Base-by-base conservation (phyloP, 2,113 vertebrate species). In the Heterotis niloticus region DNA sequence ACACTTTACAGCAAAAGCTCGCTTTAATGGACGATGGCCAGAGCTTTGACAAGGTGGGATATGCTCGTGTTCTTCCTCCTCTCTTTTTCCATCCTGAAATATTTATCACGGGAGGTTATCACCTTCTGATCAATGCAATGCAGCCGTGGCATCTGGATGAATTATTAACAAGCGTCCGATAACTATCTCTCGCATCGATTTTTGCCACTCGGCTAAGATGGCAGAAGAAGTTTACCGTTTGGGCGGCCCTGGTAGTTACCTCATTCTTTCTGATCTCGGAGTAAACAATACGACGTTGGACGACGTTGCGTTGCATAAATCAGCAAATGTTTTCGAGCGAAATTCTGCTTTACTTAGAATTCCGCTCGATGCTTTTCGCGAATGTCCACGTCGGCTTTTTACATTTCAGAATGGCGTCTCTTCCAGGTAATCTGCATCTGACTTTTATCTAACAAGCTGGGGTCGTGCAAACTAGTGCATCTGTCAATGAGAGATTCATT, bases 61-160 rank as follows among this genome's bases (percentile, higher is more conserved):
- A 20, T 17, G 24, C 54, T 24, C 9, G n/a, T 76, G 24, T 74
- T 16, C 66, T 44, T n/a, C 23, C 44, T 26, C 79, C 66, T 76
- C 68, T 5, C 78, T n/a, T 79, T 76, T 81, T 80, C 75, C 62
- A 66, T 69, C 72, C 60, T 92, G 80, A 91, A 90, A 92, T 88
- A 92, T 92, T 91, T 90, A 91, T 89, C 81, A 82, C 77, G 76
- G 81, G 83, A 88, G 83, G 87, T 89, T 89, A 89, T 90, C 86
- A 73, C 82, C 82, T 85, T 81, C 83, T 89, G 87, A 91, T 91
- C 89, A 89, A 87, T 92, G 89, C 90, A 83, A 84, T 82, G 85
- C 87, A 87, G 85, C 87, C 84, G 86, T 54, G 57, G 79, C 83
- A 81, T 60, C 5, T 16, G 70, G 69, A 89, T 93, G 81, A 90